phyloP scores from a whole-genome alignment of 2,113 vertebrate genomes.

The Hemiprocne comata region DNA sequence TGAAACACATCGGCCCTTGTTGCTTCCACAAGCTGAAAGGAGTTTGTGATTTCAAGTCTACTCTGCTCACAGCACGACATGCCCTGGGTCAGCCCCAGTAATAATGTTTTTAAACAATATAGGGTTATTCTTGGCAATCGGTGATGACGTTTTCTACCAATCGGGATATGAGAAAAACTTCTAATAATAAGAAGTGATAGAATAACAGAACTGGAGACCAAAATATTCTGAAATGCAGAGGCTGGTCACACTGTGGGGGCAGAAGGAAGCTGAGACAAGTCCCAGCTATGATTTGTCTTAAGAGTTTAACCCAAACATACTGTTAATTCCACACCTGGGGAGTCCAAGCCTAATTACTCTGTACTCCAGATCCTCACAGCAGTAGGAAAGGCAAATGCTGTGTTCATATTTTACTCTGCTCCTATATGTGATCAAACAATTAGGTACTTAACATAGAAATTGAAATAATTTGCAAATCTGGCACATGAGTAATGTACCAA shows the following conservation, averaged over 20 bases:
- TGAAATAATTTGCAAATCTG: background rate
- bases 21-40: background rate
- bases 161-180: constrained; percentile 19
- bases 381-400: background rate
- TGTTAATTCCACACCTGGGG: background rate
- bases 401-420: background rate
- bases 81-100: constrained; percentile 53
- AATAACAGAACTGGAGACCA: constrained; percentile 10
- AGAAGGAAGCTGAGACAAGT: background rate
- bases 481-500: background rate
- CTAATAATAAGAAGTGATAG: constrained; percentile 44
- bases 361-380: background rate
- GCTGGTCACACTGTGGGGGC: background rate
- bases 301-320: background rate
- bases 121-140: constrained; percentile 54
- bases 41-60: constrained; percentile 8
- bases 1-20: background rate
- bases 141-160: constrained; percentile 37
- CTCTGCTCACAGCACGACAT: constrained; percentile 29
- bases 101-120: constrained; percentile 55
- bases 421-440: background rate
- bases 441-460: background rate
- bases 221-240: background rate
- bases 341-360: background rate
- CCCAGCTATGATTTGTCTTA: background rate